Base-by-base conservation (phyloP, 2,888 invertebrate genomes). In the Tricholauxania praeusta region DNA sequence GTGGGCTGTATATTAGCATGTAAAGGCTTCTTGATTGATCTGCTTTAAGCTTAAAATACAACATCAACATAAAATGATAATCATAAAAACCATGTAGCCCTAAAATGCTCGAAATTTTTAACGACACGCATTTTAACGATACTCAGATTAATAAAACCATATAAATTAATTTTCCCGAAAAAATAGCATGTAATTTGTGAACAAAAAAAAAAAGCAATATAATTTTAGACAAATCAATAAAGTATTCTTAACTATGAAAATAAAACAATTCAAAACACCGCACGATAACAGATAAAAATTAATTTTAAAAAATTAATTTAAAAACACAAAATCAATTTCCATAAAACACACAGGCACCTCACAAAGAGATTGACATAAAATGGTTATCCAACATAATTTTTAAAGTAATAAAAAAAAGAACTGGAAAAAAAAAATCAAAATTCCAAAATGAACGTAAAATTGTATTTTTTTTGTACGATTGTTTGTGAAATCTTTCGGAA, bases 391-490 rank as follows among this genome's bases (percentile, higher is more conserved):
- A 12, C 28, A 57, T 57, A 57, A 22, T 57, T 12, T 57, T 57
- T 2, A 28, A 28, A 19, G 12, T 28, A 57, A 55, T 28, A 12
- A 57, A 57, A 57, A 22, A 7, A 8, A 10, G 8, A 39, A 39
- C 6, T 28, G 28, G 3, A 39, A 57, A 57, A 19, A 57, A 57
- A 57, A 55, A 19, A 28, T 57, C 19, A 10, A 39, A 17, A 28
- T 57, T 28, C 14, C 57, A 12, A 28, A 57, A 22, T 57, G 57
- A 57, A 15, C 22, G 57, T 57, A 14, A 57, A 57, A 57, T 57
- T 57, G 39, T 10, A 39, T 10, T 10, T 39, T 28, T 28, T 28
- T 28, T 28, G 28, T 28, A 28, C 3, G 28, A 3, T 28, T 28
- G 1, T 28, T 28, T 28, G 28, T 39, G 39, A 39, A 10, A 39